phyloP scores from a whole-genome alignment of 2,113 vertebrate genomes.

The Candoia aspera region DNA sequence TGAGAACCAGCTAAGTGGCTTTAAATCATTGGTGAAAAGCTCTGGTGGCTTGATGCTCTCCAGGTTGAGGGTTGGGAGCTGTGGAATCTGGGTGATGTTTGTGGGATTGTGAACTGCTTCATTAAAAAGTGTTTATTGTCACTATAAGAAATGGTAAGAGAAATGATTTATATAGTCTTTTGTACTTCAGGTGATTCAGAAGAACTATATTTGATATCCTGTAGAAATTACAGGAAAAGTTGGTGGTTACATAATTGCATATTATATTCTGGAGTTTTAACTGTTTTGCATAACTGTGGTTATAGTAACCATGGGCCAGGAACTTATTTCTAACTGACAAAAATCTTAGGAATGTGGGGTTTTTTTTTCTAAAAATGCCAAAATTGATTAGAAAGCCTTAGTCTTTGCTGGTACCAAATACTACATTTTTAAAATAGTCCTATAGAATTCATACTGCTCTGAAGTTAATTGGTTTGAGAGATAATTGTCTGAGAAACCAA shows the following conservation, averaged over 20 bases:
- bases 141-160: background rate
- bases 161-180: background rate
- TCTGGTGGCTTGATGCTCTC: constrained; percentile 11
- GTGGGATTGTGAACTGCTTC: background rate
- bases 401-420: background rate
- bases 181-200: background rate
- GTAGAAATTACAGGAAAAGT: background rate
- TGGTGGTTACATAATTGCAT: background rate
- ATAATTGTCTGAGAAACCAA: background rate
- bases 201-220: background rate
- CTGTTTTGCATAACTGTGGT: background rate
- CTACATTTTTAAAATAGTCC: background rate
- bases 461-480: background rate
- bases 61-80: background rate
- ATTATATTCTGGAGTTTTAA: background rate
- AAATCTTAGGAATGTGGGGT: background rate
- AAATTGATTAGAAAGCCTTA: background rate
- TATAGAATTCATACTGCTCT: background rate
- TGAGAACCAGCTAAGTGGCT: constrained; percentile 27
- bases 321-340: background rate
- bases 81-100: background rate
- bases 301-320: background rate
- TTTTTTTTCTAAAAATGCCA: background rate
- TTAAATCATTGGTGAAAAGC: constrained; percentile 13
- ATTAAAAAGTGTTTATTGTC: background rate